These are phyloP conservation scores for Ailurus styani DNA, from an alignment of 2,113 vertebrate species.

Conservation along the genomic window DNA sequence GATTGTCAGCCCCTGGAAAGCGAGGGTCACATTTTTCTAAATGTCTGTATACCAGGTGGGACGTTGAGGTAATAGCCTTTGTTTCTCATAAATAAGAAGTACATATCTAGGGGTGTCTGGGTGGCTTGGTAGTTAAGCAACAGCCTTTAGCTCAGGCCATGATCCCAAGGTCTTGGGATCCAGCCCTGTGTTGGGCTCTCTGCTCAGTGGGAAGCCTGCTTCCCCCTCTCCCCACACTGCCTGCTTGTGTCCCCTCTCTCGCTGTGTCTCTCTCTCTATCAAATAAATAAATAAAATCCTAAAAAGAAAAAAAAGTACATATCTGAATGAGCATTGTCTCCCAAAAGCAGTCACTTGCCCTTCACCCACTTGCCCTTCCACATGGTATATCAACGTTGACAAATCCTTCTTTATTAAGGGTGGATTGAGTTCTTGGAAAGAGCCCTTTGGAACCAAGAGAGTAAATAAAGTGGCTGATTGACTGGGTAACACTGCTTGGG, in stretches of 20 bases:
- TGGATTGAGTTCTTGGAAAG: background rate
- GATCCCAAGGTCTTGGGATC: too few species aligned
- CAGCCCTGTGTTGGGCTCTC: too few species aligned
- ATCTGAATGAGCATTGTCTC: background rate
- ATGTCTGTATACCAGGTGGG: background rate
- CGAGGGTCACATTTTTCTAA: background rate
- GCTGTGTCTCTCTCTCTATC: too few species aligned
- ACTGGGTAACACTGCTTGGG: background rate
- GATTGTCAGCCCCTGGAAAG: background rate
- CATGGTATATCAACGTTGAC: rapidly evolving
- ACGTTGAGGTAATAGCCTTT: background rate
- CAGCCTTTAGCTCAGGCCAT: too few species aligned
- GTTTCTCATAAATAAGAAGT: background rate
- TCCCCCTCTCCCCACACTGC: too few species aligned
- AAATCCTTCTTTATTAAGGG: background rate
- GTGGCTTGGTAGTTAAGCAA: too few species aligned
- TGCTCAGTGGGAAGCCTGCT: too few species aligned
- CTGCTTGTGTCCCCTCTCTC: too few species aligned
- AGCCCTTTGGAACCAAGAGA: background rate
- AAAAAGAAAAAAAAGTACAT: too few species aligned
- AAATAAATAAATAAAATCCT: too few species aligned
- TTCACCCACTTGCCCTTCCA: background rate
- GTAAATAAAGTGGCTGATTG: background rate
- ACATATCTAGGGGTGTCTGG: too few species aligned
- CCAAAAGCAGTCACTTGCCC: background rate